Evolutionary conservation across 2,888 invertebrate genomes (phyloP), one percentile per base, ranked within the genome.

Genomic region (Callyntrura sp.): DNA sequence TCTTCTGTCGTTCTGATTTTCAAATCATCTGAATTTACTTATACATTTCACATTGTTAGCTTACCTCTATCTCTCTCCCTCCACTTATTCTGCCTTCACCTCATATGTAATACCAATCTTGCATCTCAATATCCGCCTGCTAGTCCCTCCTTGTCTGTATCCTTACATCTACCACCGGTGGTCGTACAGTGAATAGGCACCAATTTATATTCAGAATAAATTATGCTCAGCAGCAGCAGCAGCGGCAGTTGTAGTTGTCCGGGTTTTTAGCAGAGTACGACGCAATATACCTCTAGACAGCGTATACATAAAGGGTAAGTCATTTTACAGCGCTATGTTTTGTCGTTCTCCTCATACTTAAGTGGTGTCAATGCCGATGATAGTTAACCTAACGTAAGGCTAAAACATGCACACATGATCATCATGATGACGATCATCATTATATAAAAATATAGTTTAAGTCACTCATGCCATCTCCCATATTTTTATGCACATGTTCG

Each of bases 201-300:
- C 85, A 90, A 90, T 90, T 90, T 90, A 90, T 90, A 90, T 90
- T 85, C 85, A 48, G 90, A 90, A 90, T 85, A 90, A 90, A 90
- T 90, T 90, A 85, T 90, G 81, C 73, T 85, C 88, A 76, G 76
- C 17, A 79, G 60, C 23, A 76, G 35, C 14, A 60, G 55, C 23
- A 62, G 62, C 23, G 25, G 62, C 62, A 62, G 62, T 14, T 9
- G 28, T 28, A 62, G 11, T 3, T 48, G 76, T 17, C 20, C 45
- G 20, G 17, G 28, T 43, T 45, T 23, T 73, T 20, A 57, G 73
- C n/a, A 85, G 57, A 35, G 35, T 35, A 35, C 55, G 55, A 85
- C 57, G 43, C 17, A n/a, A 68, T 43, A 65, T 62, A 65, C 14
- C n/a, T 68, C 35, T 68, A 43, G 3, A n/a, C 35, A 60, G 8